Evolutionary conservation across 2,888 invertebrate species (phyloP).

Genomic region (Ormyrus pomaceus): DNA sequence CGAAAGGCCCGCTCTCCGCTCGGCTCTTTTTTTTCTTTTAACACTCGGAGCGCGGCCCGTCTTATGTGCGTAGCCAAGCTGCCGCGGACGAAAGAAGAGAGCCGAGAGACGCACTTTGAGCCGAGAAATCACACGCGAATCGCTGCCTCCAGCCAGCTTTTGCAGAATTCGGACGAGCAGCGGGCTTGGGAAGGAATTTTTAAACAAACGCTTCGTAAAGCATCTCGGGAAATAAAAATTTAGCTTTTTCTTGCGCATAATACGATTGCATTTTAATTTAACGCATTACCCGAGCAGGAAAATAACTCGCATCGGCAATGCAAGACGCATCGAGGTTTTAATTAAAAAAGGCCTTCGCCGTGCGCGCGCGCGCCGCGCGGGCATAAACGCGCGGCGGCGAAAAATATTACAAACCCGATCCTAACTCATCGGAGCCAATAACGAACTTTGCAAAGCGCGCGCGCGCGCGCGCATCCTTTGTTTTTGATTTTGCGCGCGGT

Average conservation of each 20-base stretch:
- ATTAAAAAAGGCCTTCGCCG: constrained; percentile 43
- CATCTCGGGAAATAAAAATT: background rate
- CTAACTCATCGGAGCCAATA: constrained; percentile 52
- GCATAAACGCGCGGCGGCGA: background rate
- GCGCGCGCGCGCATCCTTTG: background rate
- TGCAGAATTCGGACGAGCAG: constrained; percentile 4
- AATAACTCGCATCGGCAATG: constrained; percentile 42
- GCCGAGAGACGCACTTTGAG: too few species aligned
- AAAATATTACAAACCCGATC: constrained; percentile 41
- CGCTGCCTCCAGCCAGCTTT: background rate
- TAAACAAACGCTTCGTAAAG: too few species aligned
- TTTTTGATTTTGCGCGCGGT: constrained; percentile 27
- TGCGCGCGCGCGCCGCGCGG: background rate
- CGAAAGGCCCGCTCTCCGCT: background rate
- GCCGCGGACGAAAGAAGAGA: too few species aligned
- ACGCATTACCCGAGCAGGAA: background rate
- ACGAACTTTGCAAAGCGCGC: constrained; percentile 25
- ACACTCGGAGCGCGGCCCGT: background rate
- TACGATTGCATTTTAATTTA: constrained; percentile 30
- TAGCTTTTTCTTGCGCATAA: background rate
- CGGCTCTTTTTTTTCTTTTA: background rate
- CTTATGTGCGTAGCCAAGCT: too few species aligned
- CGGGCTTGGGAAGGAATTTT: background rate
- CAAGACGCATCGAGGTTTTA: constrained; percentile 44
- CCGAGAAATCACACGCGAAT: constrained; percentile 10